These are phyloP conservation scores for Selenia dentaria DNA, from an alignment of 2,888 invertebrate genomes.

Conservation along the genomic window DNA sequence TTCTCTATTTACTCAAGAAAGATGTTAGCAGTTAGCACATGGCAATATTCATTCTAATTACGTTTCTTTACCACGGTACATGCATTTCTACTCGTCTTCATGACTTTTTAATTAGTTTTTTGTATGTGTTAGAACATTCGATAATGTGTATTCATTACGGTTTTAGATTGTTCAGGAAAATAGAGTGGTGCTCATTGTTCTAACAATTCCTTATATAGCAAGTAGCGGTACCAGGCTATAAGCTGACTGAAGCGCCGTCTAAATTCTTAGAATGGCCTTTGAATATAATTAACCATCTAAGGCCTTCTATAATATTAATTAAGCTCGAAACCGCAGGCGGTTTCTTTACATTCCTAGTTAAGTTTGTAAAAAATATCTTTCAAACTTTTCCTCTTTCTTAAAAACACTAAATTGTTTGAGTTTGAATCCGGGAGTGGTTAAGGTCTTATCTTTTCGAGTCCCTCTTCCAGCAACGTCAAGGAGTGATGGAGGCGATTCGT, in stretches of 20 bases:
- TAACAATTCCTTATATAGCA: conserved; percentile 69
- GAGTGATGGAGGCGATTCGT: conserved; percentile 74
- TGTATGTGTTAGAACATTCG: conserved; percentile 69
- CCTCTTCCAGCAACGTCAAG: conserved; percentile 55
- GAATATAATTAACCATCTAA: conserved; percentile 66
- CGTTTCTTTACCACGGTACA: conserved; percentile 47
- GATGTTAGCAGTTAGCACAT: conserved; percentile 12
- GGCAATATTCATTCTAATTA: conserved; percentile 52
- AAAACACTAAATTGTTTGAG: conserved; percentile 46
- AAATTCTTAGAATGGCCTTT: conserved; percentile 74
- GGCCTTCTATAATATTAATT: conserved; percentile 58
- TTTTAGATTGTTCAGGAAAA: conserved; percentile 67
- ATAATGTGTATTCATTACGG: conserved; percentile 70
- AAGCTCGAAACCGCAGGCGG: conserved; percentile 32
- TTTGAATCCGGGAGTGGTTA: conserved; percentile 46
- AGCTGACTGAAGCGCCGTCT: conserved; percentile 49
- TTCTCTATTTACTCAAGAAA: conserved; percentile 28
- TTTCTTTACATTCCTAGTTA: conserved; percentile 25
- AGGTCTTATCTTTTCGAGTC: conserved; percentile 62
- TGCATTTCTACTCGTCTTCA: conserved; percentile 49
- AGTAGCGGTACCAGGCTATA: conserved; percentile 74
- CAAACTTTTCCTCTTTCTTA: conserved; percentile 19
- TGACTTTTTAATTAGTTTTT: conserved; percentile 76
- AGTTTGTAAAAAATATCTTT: conserved; percentile 11
- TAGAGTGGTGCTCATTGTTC: conserved; percentile 71